phyloP scores from a whole-genome alignment of 1,140 invertebrate species.

The Drosophila albomicans region DNA sequence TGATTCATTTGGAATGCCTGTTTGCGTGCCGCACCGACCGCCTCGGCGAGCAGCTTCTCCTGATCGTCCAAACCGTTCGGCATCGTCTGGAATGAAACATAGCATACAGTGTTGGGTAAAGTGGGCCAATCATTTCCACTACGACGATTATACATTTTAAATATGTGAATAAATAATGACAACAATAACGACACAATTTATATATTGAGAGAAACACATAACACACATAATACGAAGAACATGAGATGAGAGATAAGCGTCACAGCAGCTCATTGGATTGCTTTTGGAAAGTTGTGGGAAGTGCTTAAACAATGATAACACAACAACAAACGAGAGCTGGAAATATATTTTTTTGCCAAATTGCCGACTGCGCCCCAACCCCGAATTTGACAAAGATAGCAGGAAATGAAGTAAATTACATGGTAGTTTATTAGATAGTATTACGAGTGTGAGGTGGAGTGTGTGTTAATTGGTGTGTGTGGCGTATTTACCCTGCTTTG shows the following conservation, averaged over 20 bases:
- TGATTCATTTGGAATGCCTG: slow-evolving; percentile 99
- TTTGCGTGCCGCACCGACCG: slow-evolving; percentile 91
- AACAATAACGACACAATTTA: slow-evolving; percentile 17
- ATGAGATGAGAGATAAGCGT: slow-evolving; percentile 66
- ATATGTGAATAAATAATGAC: slow-evolving; percentile 13
- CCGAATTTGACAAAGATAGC: slow-evolving; percentile 18
- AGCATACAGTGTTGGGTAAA: slow-evolving; percentile 43
- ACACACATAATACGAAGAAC: neutral
- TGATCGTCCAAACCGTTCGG: slow-evolving; percentile 92
- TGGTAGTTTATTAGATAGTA: slow-evolving; percentile 1
- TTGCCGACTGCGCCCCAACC: slow-evolving; percentile 28
- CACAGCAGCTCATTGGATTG: slow-evolving; percentile 22
- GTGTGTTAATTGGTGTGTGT: slow-evolving; percentile 29
- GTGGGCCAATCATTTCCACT: neutral
- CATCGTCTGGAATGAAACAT: slow-evolving; percentile 77
- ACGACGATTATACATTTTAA: slow-evolving; percentile 40
- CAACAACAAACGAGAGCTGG: slow-evolving; percentile 19
- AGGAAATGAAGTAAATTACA: slow-evolving; percentile 5
- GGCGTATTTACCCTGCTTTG: slow-evolving; percentile 70
- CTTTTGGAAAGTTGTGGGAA: slow-evolving; percentile 18
- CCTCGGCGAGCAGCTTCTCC: slow-evolving; percentile 97
- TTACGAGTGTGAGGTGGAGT: slow-evolving; percentile 14
- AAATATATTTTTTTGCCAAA: neutral
- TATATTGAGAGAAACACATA: slow-evolving; percentile 18
- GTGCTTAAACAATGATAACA: slow-evolving; percentile 41